These are phyloP conservation scores for Hecatera dysodea DNA, from an alignment of 2,888 invertebrate genomes.

Conservation along the genomic window DNA sequence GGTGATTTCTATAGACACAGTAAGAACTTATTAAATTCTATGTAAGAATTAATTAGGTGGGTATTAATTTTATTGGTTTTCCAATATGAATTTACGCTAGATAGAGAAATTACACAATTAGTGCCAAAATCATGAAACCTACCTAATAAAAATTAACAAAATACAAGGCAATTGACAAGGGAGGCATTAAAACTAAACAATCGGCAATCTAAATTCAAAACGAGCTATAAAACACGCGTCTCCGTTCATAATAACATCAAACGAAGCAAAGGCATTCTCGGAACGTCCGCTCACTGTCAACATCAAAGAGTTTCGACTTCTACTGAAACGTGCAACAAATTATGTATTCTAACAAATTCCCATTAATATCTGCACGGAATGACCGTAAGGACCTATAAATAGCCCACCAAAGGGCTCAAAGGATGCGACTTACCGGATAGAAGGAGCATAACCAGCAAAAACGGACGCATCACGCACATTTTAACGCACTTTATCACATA, in stretches of 20 bases:
- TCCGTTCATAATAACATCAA: constrained; percentile 71
- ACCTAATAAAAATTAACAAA: neutral
- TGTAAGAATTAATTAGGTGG: neutral
- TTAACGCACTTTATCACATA: constrained; percentile 76
- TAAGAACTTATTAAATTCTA: neutral
- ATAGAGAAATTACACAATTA: neutral
- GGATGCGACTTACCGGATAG: constrained; percentile 87
- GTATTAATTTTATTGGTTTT: constrained; percentile 8
- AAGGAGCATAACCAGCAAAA: constrained; percentile 80
- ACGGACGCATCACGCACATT: constrained; percentile 81
- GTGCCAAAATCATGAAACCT: neutral
- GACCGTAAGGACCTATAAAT: constrained; percentile 86
- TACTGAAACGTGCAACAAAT: constrained; percentile 71
- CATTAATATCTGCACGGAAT: constrained; percentile 84
- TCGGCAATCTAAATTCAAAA: constrained; percentile 62
- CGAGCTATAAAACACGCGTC: constrained; percentile 64
- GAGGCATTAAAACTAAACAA: constrained; percentile 50
- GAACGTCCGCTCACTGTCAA: constrained; percentile 67
- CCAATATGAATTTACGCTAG: neutral
- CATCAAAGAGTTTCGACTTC: constrained; percentile 72
- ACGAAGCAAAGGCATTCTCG: constrained; percentile 63
- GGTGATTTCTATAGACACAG: neutral
- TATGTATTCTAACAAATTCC: constrained; percentile 77
- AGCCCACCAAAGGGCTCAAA: constrained; percentile 80
- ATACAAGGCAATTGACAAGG: constrained; percentile 9